Base-by-base conservation (phyloP, 2,888 invertebrate genomes). In the Erebia ligea region DNA sequence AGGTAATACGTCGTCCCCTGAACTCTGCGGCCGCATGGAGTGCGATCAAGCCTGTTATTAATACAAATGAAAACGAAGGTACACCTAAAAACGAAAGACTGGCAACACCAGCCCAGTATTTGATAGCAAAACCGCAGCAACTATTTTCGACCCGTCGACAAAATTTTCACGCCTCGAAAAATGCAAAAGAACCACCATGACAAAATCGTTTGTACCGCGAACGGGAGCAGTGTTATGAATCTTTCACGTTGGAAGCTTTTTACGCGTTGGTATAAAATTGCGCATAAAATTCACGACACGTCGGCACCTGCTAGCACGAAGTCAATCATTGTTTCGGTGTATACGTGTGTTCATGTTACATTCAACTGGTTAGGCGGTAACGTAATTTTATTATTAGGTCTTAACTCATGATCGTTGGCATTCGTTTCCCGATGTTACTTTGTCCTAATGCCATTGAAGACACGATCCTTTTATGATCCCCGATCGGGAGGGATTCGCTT, bases 321-420 rank as follows among this genome's bases (percentile, higher is more conserved):
- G 90, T 91, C 90, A 88, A 91, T 91, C 90, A 91, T 92, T 91
- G 89, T 91, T 91, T 92, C 90, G 91, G 89, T 90, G 86, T 86
- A 79, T 78, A 81, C 34, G 48, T 56, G 63, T 54, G 17, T 40
- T 40, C 52, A 17, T n/a, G 56, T 62, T 56, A 68, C 54, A 56
- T 68, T 42, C 54, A 59, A 19, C 54, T 67, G 57, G 63, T 59
- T 67, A 54, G 52, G 63, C 68, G 61, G 56, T 70, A 54, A 66
- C 63, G 52, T 61, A 69, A 71, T 66, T 57, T 54, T 62, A 66
- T 72, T 69, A 19, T 66, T 57, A 15, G 56, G 15, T 21, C 21
- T 56, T 57, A 45, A 2, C 45, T 45, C 45, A 13, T 57, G 21
- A 25, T 57, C 25, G 21, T 17, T n/a, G 50, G 15, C n/a, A n/a